Evolutionary conservation across 2,888 invertebrate genomes (phyloP), one percentile per base, ranked within the genome.

Genomic region (Bhutanitis thaidina): DNA sequence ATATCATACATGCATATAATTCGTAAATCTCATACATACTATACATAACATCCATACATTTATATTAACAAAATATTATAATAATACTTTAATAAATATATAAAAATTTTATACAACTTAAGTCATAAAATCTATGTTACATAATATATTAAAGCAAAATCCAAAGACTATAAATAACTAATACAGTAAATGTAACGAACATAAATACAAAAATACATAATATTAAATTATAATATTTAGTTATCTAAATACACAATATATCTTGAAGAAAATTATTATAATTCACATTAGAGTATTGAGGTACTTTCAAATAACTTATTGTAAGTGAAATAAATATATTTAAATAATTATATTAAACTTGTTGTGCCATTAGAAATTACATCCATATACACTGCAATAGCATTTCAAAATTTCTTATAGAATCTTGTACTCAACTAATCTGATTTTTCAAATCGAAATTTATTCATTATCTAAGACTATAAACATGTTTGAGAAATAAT

Each of bases 151-250:
- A 87, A 87, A 88, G 87, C 87, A 76, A 34, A 74, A 63, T 72
- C 87, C 86, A 87, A 87, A 87, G 86, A 63, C 86, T 78, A 62
- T 55, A 62, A 59, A 62, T 64, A 65, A 55, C 62, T 57, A 53
- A 4, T 64, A 64, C 53, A 61, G 60, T 58, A 49, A 58, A 56
- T 50, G 61, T 61, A 64, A 66, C 54, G 67, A 62, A 68, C 52
- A 64, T 57, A 64, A 55, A 61, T 61, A 57, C 57, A 54, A 51
- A 46, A 61, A 60, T 62, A 56, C 7, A 12, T 12, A 25, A 20
- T 20, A 5, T 20, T 20, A 20, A 2, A 5, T 20, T 5, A 20
- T 3, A 2, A 20, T 20, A 20, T 20, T 20, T 39, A 46, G 9
- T 37, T n/a, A n/a, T n/a, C n/a, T n/a, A n/a, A n/a, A n/a, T n/a